phyloP scores from a whole-genome alignment of 1,140 invertebrate genomes.

The Brachionus asplanchnoidis region DNA sequence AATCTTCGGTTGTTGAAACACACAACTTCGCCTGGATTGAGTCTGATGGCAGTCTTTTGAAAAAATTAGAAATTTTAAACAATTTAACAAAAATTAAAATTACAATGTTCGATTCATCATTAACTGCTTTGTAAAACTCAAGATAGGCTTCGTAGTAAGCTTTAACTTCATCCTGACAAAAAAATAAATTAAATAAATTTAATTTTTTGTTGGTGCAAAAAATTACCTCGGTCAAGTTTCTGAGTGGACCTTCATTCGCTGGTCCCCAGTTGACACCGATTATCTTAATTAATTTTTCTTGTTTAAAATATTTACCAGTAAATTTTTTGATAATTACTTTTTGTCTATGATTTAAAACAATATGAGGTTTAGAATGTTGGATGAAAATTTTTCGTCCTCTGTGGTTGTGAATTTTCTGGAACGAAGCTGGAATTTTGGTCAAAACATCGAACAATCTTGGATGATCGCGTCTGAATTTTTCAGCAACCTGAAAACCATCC shows the following conservation, averaged over 20 bases:
- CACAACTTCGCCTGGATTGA: slow-evolving; percentile 49
- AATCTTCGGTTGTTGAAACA: slow-evolving; percentile 52
- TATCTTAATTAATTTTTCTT: slow-evolving; percentile 44
- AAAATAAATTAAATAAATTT: not conserved
- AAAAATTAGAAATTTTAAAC: not conserved
- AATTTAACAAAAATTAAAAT: not conserved
- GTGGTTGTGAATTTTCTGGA: slow-evolving; percentile 47
- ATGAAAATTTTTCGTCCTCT: slow-evolving; percentile 48
- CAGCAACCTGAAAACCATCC: slow-evolving; percentile 50
- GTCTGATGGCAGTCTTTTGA: slow-evolving; percentile 45
- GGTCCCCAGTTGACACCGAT: slow-evolving; percentile 50
- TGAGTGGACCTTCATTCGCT: slow-evolving; percentile 50
- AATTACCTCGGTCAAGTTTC: slow-evolving; percentile 45
- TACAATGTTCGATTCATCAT: slow-evolving; percentile 46
- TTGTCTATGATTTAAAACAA: slow-evolving; percentile 47
- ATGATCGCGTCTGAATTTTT: slow-evolving; percentile 47
- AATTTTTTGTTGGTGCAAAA: not conserved
- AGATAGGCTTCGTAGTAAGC: slow-evolving; percentile 50
- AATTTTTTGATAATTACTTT: slow-evolving; percentile 44
- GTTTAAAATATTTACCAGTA: not conserved
- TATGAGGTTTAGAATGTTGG: slow-evolving; percentile 50
- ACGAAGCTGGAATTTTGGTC: slow-evolving; percentile 49
- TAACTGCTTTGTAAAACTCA: slow-evolving; percentile 47
- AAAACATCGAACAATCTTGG: slow-evolving; percentile 48
- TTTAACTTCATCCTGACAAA: slow-evolving; percentile 47